Evolutionary conservation across 2,888 invertebrate genomes (phyloP).

Genomic region (Idaea dimidiata): DNA sequence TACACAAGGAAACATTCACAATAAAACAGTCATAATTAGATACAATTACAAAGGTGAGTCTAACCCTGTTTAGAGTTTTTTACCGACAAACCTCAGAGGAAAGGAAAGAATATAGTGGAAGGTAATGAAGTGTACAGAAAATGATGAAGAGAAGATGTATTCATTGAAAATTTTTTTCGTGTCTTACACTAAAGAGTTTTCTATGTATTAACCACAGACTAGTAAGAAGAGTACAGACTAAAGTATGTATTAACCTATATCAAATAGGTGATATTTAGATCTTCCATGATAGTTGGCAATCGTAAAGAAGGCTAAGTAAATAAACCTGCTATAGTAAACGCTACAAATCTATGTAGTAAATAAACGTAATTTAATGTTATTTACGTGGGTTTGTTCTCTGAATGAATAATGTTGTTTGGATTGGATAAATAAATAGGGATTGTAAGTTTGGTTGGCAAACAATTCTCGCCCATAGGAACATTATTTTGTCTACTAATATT

Average conservation of each 20-base stretch:
- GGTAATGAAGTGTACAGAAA: no score
- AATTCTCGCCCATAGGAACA: not conserved
- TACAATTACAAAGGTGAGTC: no score
- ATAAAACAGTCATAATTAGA: no score
- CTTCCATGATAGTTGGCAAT: not conserved
- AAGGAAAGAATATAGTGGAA: no score
- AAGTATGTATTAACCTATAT: not conserved
- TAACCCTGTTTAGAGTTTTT: no score
- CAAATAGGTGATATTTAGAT: not conserved
- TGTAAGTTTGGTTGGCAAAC: not conserved
- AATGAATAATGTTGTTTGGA: not conserved
- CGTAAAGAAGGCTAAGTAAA: not conserved
- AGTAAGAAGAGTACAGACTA: no score
- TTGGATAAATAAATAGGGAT: not conserved
- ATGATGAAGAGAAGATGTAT: no score
- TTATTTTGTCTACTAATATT: not conserved
- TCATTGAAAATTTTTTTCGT: no score
- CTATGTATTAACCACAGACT: no score
- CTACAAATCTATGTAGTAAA: not conserved
- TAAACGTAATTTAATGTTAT: not conserved
- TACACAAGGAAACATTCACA: no score
- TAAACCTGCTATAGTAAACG: not conserved
- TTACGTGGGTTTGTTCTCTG: not conserved
- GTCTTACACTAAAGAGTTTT: no score
- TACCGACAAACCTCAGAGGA: no score